Percentiles rank a stretch among this genome's conserved stretches.
These are phyloP conservation scores for Drosophila siamana DNA, from an alignment of 2,888 invertebrate species.

Conservation along the genomic window DNA sequence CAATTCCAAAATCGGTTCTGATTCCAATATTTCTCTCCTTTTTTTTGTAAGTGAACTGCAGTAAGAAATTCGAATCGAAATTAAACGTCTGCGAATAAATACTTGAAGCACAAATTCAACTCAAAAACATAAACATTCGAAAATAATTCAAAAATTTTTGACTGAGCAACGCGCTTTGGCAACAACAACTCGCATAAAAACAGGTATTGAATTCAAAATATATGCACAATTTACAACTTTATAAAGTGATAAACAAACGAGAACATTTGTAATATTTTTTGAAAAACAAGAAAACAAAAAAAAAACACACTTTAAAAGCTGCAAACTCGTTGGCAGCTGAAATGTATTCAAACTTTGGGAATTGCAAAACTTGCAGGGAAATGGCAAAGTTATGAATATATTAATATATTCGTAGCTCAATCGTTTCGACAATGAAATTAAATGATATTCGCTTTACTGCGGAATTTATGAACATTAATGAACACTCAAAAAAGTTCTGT, in stretches of 20 bases:
- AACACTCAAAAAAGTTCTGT: not conserved
- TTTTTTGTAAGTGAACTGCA: constrained; percentile 14
- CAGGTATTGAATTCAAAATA: constrained; percentile 6
- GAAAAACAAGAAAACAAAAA: no score
- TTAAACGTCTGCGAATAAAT: not conserved
- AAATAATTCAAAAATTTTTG: constrained; percentile 1
- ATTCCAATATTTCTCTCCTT: constrained; percentile 4
- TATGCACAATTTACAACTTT: not conserved
- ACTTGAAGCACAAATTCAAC: no score
- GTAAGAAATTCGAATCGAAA: not conserved
- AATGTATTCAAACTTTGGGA: not conserved
- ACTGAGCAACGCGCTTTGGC: no score
- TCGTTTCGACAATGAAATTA: not conserved
- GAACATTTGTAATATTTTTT: not conserved
- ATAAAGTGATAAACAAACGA: not conserved
- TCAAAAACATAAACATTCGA: not conserved
- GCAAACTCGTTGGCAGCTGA: not conserved
- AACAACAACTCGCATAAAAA: no score
- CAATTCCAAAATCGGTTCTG: constrained; percentile 6
- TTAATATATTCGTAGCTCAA: not conserved
- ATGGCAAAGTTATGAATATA: not conserved
- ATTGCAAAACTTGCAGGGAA: not conserved
- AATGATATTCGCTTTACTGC: not conserved
- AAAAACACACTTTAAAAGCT: not conserved
- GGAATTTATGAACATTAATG: not conserved